Evolutionary conservation across 1,140 invertebrate species (phyloP).

Genomic region (Brachionus paranguensis): DNA sequence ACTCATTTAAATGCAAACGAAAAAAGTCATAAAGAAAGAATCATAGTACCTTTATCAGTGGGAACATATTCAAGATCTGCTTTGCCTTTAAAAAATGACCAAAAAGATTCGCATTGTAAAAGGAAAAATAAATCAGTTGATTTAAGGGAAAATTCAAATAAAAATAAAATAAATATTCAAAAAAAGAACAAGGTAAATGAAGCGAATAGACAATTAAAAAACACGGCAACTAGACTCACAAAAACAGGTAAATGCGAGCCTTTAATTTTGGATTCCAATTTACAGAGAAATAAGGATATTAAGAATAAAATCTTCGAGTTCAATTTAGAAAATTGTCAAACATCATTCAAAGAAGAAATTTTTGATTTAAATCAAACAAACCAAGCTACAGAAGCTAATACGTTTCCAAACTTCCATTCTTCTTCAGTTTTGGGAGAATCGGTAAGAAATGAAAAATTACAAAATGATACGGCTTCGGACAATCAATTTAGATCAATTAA

Average conservation of each 20-base stretch:
- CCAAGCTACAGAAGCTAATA: too few relatives aligned
- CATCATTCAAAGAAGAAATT: too few relatives aligned
- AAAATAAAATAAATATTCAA: background rate
- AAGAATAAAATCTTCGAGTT: too few relatives aligned
- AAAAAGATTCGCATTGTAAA: background rate
- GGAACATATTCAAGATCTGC: background rate
- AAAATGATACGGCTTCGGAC: background rate
- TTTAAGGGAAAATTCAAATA: background rate
- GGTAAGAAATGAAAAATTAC: background rate
- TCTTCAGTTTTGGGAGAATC: too few relatives aligned
- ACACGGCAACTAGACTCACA: background rate
- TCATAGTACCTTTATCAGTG: background rate
- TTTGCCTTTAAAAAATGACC: background rate
- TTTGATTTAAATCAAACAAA: too few relatives aligned
- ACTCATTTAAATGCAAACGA: background rate
- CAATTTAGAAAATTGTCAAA: too few relatives aligned
- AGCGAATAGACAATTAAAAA: background rate
- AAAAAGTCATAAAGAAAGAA: background rate
- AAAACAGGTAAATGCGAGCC: background rate
- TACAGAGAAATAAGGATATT: too few relatives aligned
- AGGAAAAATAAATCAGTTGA: background rate
- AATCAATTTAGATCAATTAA: background rate
- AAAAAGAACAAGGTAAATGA: background rate
- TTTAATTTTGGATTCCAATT: too few relatives aligned
- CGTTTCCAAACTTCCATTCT: too few relatives aligned